Evolutionary conservation across 2,113 vertebrate species (phyloP).

Genomic region (Aphyosemion australe): DNA sequence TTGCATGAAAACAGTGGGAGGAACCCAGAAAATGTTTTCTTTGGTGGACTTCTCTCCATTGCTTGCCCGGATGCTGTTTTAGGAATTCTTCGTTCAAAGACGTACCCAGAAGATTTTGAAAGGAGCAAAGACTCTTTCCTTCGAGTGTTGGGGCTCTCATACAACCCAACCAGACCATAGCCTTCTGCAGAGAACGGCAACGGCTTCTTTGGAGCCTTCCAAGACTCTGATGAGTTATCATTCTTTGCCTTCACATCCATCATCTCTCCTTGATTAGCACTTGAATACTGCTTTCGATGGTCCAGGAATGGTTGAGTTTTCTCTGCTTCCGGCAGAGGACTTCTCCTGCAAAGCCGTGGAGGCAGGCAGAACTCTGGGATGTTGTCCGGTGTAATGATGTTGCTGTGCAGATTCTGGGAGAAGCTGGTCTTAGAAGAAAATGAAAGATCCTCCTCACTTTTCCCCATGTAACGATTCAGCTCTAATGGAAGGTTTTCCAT

Average conservation of each 20-base stretch:
- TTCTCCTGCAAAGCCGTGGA: slow-evolving; percentile 65
- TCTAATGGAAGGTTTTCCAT: slow-evolving; percentile 61
- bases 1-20: slow-evolving; percentile 42
- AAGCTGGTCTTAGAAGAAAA: slow-evolving; percentile 48
- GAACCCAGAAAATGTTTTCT: slow-evolving; percentile 31
- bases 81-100: slow-evolving; percentile 54
- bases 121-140: slow-evolving; percentile 82
- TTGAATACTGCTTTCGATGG: slow-evolving; percentile 8
- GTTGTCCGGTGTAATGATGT: slow-evolving; percentile 79
- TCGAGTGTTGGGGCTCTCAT: slow-evolving; percentile 78
- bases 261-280: not conserved
- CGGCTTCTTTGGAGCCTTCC: slow-evolving; percentile 35
- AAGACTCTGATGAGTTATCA: not conserved
- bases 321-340: slow-evolving; percentile 15
- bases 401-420: slow-evolving; percentile 66
- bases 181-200: slow-evolving; percentile 63
- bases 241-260: slow-evolving; percentile 13
- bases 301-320: not conserved
- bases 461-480: slow-evolving; percentile 50
- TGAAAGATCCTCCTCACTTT: slow-evolving; percentile 51
- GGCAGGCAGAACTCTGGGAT: slow-evolving; percentile 82
- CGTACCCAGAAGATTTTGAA: slow-evolving; percentile 52
- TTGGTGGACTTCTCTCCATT: slow-evolving; percentile 24
- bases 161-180: slow-evolving; percentile 69
- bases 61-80: slow-evolving; percentile 10